These are phyloP conservation scores for Lagopus muta DNA, from an alignment of 2,113 vertebrate genomes.

Conservation along the genomic window DNA sequence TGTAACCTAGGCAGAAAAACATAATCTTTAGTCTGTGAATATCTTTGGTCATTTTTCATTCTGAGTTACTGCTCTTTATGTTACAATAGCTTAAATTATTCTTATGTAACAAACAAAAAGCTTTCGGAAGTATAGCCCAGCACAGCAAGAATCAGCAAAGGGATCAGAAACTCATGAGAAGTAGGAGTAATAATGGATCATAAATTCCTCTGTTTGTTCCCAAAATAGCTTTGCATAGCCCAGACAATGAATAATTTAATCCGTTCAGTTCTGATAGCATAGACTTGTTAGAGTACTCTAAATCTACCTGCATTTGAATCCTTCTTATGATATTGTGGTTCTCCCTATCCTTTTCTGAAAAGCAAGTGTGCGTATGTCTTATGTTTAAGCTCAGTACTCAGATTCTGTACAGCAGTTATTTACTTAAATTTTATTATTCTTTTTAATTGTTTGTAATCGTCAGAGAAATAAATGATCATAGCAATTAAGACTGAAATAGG, in stretches of 20 bases:
- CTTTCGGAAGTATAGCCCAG: background rate
- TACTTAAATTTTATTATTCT: background rate
- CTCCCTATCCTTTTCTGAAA: background rate
- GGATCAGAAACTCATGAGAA: background rate
- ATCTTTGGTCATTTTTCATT: background rate
- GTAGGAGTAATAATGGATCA: background rate
- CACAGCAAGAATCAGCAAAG: background rate
- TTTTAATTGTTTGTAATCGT: background rate
- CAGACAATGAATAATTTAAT: conserved; percentile 20
- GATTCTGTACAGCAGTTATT: background rate
- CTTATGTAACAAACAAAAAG: background rate
- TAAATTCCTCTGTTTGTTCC: background rate
- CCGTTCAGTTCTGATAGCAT: background rate
- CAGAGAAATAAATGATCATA: background rate
- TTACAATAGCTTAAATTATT: background rate
- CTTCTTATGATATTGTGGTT: background rate
- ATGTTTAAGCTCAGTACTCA: background rate
- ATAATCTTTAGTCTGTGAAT: background rate
- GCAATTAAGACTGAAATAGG: background rate
- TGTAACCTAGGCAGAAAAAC: conserved; percentile 75
- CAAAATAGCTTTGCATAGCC: background rate
- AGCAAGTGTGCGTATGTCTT: background rate
- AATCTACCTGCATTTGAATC: background rate
- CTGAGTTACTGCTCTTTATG: background rate
- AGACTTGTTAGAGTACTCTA: background rate